Evolutionary conservation across 2,888 invertebrate species (phyloP).

Genomic region (Tipula helvola): DNA sequence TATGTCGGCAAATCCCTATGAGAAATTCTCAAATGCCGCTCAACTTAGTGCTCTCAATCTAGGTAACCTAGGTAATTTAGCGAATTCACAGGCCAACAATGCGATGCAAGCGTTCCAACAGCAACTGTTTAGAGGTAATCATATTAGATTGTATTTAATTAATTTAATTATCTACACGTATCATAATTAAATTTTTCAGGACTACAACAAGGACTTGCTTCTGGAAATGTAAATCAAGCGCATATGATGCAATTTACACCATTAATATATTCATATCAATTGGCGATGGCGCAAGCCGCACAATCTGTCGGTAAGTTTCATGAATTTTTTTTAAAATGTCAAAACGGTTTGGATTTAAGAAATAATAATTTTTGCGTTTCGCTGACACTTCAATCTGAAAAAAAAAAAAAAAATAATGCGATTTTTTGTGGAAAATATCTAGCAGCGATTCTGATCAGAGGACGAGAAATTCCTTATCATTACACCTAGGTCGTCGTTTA

Average conservation of each 20-base stretch:
- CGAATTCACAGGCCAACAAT: constrained; percentile 38
- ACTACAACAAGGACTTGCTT: constrained; percentile 30
- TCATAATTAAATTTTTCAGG: constrained; percentile 20
- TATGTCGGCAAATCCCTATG: constrained; percentile 23
- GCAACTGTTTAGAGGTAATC: constrained; percentile 64
- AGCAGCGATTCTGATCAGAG: too few relatives aligned
- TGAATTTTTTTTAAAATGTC: background rate
- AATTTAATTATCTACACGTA: background rate
- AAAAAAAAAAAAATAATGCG: too few relatives aligned
- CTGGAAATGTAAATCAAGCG: constrained; percentile 43
- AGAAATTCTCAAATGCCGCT: constrained; percentile 29
- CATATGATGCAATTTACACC: constrained; percentile 85
- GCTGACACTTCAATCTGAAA: too few relatives aligned
- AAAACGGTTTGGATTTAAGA: background rate
- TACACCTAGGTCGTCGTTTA: too few relatives aligned
- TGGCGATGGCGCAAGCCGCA: constrained; percentile 70
- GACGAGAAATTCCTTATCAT: too few relatives aligned
- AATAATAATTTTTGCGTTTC: too few relatives aligned
- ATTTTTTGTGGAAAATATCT: too few relatives aligned
- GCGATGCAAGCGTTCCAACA: constrained; percentile 77
- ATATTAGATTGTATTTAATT: background rate
- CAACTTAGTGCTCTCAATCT: constrained; percentile 26
- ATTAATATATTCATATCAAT: constrained; percentile 76
- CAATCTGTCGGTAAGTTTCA: constrained; percentile 37
- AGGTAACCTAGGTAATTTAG: constrained; percentile 27